Evolutionary conservation across 2,888 invertebrate species (phyloP), one percentile per base, ranked within the genome.

Genomic region (Cynaeus angustus): DNA sequence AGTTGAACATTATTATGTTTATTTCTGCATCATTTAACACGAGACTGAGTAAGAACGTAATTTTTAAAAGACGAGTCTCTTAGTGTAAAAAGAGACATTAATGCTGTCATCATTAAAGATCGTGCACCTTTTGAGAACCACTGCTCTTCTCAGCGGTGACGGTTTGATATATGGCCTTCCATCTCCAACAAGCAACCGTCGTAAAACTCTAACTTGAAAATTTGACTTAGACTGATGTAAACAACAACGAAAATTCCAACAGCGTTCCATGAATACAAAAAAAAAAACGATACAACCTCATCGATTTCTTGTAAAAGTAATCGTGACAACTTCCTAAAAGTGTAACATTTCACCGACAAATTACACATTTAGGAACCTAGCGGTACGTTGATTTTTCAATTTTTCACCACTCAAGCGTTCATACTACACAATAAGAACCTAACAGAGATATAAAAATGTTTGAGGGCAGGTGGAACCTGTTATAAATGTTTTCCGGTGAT

Each of bases 151-250:
- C 71, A 76, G 77, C 77, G 77, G 78, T 77, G 78, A 78, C 77
- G 77, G 66, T 72, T 77, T 78, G 78, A 78, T 77, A 78, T 78
- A 77, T 77, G 61, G 72, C 72, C 73, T 67, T 71, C 68, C 67
- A 65, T 73, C 71, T 72, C 72, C 71, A 66, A 65, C 74, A 67
- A 69, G 26, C 68, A 73, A 58, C 52, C 69, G 72, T 76, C 74
- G 69, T 77, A 78, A 77, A 77, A 70, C 74, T 74, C 66, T 68
- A 74, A 75, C 73, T 74, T 70, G 72, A 68, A 74, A 76, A 70
- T 70, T 72, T 38, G 38, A 64, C 48, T 50, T 67, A 46, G 59
- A 72, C 71, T 52, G 70, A 56, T 68, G 72, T 72, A 75, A 76
- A 76, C 74, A 75, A 73, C 37, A 37, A 21, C n/a, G 21, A 52